Evolutionary conservation across 2,888 invertebrate genomes (phyloP), one percentile per base, ranked within the genome.

Genomic region (Dasysyrphus tricinctus): DNA sequence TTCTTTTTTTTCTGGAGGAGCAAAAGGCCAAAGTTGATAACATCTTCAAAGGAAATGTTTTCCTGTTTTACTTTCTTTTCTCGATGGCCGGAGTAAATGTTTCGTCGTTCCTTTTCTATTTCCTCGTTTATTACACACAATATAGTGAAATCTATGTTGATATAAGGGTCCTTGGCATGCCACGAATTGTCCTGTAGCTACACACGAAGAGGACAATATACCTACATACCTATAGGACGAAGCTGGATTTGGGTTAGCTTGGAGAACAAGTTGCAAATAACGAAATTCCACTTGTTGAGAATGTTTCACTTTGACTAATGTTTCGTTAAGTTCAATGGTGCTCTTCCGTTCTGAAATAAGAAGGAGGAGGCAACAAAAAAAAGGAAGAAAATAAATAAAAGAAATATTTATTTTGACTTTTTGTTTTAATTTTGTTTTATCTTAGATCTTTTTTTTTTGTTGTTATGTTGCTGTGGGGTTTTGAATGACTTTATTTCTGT

Each of bases 311-410:
- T 86, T 86, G 86, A 82, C 78, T 82, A 86, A 86, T 86, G 80
- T 85, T 85, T 85, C 85, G 85, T 85, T 77, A 85, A 85, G 85
- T 85, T 85, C 85, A 85, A 85, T 85, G 85, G 84, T 76, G 49
- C 44, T 74, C 67, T 85, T 85, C 80, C 69, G 74, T 44, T 76
- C 47, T 39, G 34, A n/a, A 49, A 59, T 11, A 37, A 67, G 16
- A 8, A 11, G 24, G 24, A 2, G 54, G 14, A 14, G 8, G n/a
- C n/a, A n/a, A n/a, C n/a, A n/a, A 7, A 47, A 42, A 44, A 24
- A 69, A 34, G 39, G n/a, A 39, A 29, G 24, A 61, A 24, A 11
- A n/a, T 57, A 63, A 39, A 51, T 69, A 75, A 67, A 47, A 39
- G 67, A 78, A 63, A 72, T 76, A 72, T 44, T 29, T 65, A 59